Base-by-base conservation (phyloP, 2,888 invertebrate species). In the Odontocolon sp. region DNA sequence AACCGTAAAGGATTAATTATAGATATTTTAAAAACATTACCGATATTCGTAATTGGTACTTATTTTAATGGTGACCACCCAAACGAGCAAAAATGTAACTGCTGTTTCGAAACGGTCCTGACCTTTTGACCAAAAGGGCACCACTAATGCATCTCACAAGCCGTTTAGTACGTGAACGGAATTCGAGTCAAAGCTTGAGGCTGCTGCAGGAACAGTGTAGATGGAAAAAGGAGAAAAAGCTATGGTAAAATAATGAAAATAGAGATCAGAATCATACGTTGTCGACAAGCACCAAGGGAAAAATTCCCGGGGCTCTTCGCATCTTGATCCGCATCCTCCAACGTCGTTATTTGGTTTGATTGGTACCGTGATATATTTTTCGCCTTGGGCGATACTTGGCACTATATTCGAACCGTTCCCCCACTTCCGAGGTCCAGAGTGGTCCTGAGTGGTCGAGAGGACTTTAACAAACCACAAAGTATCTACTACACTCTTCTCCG, bases 341-440 rank as follows among this genome's bases (percentile, higher is more conserved):
- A 67, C 68, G 75, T 77, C 74, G 80, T 82, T 84, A 85, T 81
- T 84, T 76, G 75, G 82, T 84, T 83, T 80, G 81, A 82, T 79
- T 81, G 79, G 74, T 80, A 82, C 63, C 73, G 75, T 80, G 80
- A 85, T 85, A 82, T 82, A 80, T 83, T 83, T 77, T 75, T 64
- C 23, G 40, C 63, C 18, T 11, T 47, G 11, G 68, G 68, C 68
- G 40, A 47, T 47, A 68, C 23, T 47, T 50, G 45, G 63, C 52
- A 45, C 70, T 21, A 42, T 33, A 42, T 54, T 52, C 21, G 16
- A n/a, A 14, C 21, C 9, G 38, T 52, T 40, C 61, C n/a, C 14
- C n/a, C 63, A 38, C 50, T 57, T 50, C 33, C 14, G 26, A 52
- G 42, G 28, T 61, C 50, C 38, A n/a, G n/a, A n/a, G n/a, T n/a